phyloP scores from a whole-genome alignment of 2,113 vertebrate species.

The Perca schrenkii region DNA sequence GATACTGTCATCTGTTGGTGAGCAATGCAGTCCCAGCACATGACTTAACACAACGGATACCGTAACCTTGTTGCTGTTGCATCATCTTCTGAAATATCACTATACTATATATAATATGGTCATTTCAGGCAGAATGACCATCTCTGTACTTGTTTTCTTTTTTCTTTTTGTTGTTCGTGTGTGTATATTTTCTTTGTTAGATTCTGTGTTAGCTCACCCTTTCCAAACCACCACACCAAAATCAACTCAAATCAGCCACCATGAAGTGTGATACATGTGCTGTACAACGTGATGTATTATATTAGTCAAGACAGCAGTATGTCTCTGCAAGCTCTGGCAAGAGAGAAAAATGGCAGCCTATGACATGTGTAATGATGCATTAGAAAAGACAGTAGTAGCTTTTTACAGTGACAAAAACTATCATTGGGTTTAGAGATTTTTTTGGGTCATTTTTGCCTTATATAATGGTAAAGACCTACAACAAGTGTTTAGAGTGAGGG shows the following conservation, averaged over 20 bases:
- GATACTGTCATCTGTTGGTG: slow-evolving; percentile 14
- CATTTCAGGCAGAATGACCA: not conserved
- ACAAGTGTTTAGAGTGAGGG: slow-evolving; percentile 4
- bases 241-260: not conserved
- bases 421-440: not conserved
- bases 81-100: slow-evolving; percentile 44
- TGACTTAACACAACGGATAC: slow-evolving; percentile 42
- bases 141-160: not conserved
- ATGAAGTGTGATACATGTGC: slow-evolving; percentile 33
- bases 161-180: slow-evolving; percentile 11
- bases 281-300: slow-evolving; percentile 20
- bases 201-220: not conserved
- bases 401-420: not conserved
- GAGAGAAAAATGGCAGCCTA: not conserved
- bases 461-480: not conserved
- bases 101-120: slow-evolving; percentile 1
- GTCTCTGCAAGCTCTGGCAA: slow-evolving; percentile 25
- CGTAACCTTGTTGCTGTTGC: slow-evolving; percentile 4
- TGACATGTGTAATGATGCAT: slow-evolving; percentile 9
- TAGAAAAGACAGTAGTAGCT: slow-evolving; percentile 10
- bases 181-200: not conserved
- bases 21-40: slow-evolving; percentile 3
- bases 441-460: not conserved
- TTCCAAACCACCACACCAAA: not conserved
- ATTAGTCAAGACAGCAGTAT: slow-evolving; percentile 31